Evolutionary conservation across 2,797 vertebrate species (phyloP).

Genomic region (Fistularia tabacaria): DNA sequence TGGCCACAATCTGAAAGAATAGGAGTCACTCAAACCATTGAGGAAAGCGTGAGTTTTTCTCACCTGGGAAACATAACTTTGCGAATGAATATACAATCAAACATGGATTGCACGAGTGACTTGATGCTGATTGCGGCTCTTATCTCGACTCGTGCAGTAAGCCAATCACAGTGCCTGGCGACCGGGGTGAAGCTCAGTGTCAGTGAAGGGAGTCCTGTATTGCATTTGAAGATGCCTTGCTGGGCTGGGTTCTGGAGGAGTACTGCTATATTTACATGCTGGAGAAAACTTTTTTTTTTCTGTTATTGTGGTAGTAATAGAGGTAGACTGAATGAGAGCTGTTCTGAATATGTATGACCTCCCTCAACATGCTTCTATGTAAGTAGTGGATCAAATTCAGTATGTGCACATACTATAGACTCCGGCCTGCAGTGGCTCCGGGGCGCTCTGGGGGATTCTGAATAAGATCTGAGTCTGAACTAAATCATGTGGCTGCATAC

Average conservation of each 20-base stretch:
- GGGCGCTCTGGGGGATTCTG: neutral
- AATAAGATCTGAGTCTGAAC: slow-evolving; percentile 8
- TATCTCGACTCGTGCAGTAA: slow-evolving; percentile 21
- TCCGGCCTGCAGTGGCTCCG: neutral
- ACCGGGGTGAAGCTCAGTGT: slow-evolving; percentile 15
- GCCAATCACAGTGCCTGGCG: slow-evolving; percentile 20
- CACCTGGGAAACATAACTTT: slow-evolving; percentile 1
- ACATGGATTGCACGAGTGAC: slow-evolving; percentile 14
- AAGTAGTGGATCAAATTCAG: neutral
- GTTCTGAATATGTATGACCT: slow-evolving; percentile 2
- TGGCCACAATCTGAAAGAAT: too few relatives aligned
- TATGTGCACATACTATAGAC: neutral
- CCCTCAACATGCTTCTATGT: neutral
- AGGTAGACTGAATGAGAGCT: neutral
- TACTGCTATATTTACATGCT: too few relatives aligned
- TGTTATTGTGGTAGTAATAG: slow-evolving; percentile 1
- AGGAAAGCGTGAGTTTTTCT: neutral
- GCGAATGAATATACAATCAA: slow-evolving; percentile 12
- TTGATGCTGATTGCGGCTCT: slow-evolving; percentile 18
- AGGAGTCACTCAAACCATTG: neutral
- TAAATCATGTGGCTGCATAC: slow-evolving; percentile 6
- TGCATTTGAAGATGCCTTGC: too few relatives aligned
- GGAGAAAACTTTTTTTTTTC: too few relatives aligned
- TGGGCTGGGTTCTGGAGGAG: too few relatives aligned
- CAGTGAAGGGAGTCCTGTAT: slow-evolving; percentile 1